Evolutionary conservation across 1,140 invertebrate genomes (phyloP).

Genomic region (Orussus abietinus): DNA sequence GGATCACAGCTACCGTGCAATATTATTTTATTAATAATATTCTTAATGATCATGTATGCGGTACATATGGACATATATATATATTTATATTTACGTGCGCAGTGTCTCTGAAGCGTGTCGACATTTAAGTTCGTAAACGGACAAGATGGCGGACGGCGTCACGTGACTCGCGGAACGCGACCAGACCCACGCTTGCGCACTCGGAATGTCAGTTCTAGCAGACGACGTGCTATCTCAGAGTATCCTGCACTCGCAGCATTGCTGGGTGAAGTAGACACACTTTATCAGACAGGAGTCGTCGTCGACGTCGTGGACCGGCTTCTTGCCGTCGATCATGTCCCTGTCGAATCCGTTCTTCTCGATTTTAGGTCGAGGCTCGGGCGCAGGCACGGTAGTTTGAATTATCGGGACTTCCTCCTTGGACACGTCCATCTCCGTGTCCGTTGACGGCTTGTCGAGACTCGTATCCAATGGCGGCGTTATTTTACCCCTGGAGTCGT

Average conservation of each 20-base stretch:
- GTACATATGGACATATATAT: conserved; percentile 11
- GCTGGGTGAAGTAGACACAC: conserved; percentile 47
- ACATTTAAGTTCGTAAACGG: no score
- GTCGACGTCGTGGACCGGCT: conserved; percentile 26
- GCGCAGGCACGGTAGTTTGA: conserved; percentile 27
- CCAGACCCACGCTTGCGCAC: no score
- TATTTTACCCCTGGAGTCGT: conserved; percentile 36
- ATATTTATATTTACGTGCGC: conserved; percentile 14
- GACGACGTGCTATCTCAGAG: no score
- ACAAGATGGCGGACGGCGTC: no score
- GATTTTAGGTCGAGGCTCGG: conserved; percentile 35
- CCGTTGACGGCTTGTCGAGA: conserved; percentile 11
- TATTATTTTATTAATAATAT: conserved; percentile 16
- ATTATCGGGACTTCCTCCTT: conserved; percentile 36
- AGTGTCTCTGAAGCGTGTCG: no score
- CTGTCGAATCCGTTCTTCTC: conserved; percentile 36
- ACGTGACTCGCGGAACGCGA: no score
- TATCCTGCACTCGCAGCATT: conserved; percentile 50
- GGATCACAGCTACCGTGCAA: conserved; percentile 16
- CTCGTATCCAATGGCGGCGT: conserved; percentile 22
- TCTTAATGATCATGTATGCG: no score
- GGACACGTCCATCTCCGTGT: conserved; percentile 26
- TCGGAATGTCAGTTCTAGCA: no score
- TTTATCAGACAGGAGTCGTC: conserved; percentile 45
- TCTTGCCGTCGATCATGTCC: conserved; percentile 25